Conservation (phyloP, 2,888 invertebrate genomes). For the Girardia tigrina region DNA sequence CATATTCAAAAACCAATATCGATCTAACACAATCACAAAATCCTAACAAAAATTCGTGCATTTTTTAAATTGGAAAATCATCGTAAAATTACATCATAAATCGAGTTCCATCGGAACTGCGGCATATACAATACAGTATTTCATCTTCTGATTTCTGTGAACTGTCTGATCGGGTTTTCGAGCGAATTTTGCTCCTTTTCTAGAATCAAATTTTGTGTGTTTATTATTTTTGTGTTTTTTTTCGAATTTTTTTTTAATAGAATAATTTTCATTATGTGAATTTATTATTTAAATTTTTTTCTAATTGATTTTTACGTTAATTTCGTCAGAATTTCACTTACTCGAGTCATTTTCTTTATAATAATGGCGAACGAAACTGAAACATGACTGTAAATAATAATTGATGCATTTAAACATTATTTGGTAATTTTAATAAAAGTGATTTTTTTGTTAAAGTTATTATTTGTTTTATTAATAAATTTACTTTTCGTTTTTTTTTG, state of each 20-base stretch:
- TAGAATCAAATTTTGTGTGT: too few relatives aligned
- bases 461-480: too few relatives aligned
- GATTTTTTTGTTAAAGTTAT: too few relatives aligned
- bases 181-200: conserved; percentile 3
- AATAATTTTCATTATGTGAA: neutral
- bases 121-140: conserved; percentile 71
- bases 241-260: too few relatives aligned
- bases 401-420: conserved; percentile 23
- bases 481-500: too few relatives aligned
- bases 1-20: conserved; percentile 21
- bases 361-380: conserved; percentile 13
- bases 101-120: conserved; percentile 76
- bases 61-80: neutral
- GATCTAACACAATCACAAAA: neutral
- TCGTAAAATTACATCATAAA: conserved; percentile 67
- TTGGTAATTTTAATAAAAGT: too few relatives aligned
- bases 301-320: neutral
- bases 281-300: neutral
- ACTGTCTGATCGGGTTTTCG: neutral
- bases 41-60: conserved; percentile 21
- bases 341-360: conserved; percentile 16
- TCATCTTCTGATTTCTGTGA: conserved; percentile 26
- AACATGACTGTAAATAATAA: neutral
- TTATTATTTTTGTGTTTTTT: too few relatives aligned
- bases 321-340: neutral